Evolutionary conservation across 2,113 vertebrate genomes (phyloP), one percentile per base, ranked within the genome.

Genomic region (human (Homo sapiens)): DNA sequence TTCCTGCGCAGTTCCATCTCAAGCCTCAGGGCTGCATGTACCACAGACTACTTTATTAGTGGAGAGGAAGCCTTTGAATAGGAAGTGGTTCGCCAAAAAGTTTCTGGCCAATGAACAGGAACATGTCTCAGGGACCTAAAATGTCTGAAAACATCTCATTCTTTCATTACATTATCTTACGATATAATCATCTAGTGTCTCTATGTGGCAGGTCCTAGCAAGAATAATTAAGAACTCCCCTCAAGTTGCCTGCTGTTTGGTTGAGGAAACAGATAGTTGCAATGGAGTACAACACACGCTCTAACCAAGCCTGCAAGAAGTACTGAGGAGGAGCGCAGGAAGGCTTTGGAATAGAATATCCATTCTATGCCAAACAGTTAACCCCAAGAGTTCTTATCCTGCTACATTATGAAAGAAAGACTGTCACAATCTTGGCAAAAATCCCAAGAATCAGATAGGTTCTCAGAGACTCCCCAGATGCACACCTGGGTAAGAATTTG

Each of bases 331-430:
- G 35, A 68, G 43, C 35, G 35, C 79, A 82, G n/a, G 50, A 93
- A 89, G 48, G 84, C 30, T 90, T 16, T 57, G 48, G 52, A 50
- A 72, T 16, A 83, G 61, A 88, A 75, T 9, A 48, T 45, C 23
- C 12, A 32, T 59, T 70, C 16, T 70, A n/a, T 88, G 86, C 64
- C 82, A 93, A 80, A 48, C 57, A 95, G 1, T 1, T 22, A 93
- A 59, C 76, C 66, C 57, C 13, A 73, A 17, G 73, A 96, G 38
- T 94, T 93, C 66, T 55, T 30, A 92, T 25, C 32, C 20, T 61
- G 40, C 30, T 22, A 57, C 20, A 52, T 35, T 82, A 94, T 76
- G 50, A 93, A 96, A 87, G 59, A 96, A 73, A 93, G 72, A 66
- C 16, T 13, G 12, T 87, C 76, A 94, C 0, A 2, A 95, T 75